Base-by-base conservation (phyloP, 2,113 vertebrate species). In the Synodontis membranacea region DNA sequence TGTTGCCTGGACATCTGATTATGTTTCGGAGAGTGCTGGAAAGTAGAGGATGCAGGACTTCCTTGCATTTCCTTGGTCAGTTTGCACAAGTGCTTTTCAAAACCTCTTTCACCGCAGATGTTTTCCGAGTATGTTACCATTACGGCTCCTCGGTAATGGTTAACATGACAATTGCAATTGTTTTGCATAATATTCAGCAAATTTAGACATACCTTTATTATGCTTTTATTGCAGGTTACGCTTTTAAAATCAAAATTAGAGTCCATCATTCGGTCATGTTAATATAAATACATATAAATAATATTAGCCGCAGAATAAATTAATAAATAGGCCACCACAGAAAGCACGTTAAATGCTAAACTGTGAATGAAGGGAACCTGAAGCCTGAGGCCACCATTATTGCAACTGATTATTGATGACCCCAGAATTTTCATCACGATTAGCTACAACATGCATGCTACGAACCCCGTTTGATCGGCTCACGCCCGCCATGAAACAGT, bases 1-100 rank as follows among this genome's bases (percentile, higher is more conserved):
- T n/a, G 28, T 72, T 42, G 52, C 48, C 66, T 74, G 50, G 52
- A 84, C 68, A 75, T 58, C 37, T 75, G 54, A 44, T 54, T 39
- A 17, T 52, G 31, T 50, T 15, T 39, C 56, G 23, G 34, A 28
- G 60, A 37, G 14, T 44, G 70, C 46, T 39, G 25, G 82, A 56
- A 74, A 68, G 83, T 84, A 25, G 48, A 56, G 50, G 34, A 42
- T 72, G 44, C 39, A 31, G 62, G 48, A 50, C 68, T 23, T 72
- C 37, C 39, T 74, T 74, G 70, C 42, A n/a, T 75, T 28, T 15
- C 25, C 12, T 76, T 31, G 74, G 74, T n/a, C 11, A 75, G 0
- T 46, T 46, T 75, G 68, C 21, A 46, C 12, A 46, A 46, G 23
- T 75, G 42, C 28, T 28, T 75, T 46, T 46, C 1, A 28, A 28